A percentile compares a stretch with the other conserved stretches of the same genome.
phyloP scores from a whole-genome alignment of 2,888 invertebrate species.

The Rhynchonema sp. region DNA sequence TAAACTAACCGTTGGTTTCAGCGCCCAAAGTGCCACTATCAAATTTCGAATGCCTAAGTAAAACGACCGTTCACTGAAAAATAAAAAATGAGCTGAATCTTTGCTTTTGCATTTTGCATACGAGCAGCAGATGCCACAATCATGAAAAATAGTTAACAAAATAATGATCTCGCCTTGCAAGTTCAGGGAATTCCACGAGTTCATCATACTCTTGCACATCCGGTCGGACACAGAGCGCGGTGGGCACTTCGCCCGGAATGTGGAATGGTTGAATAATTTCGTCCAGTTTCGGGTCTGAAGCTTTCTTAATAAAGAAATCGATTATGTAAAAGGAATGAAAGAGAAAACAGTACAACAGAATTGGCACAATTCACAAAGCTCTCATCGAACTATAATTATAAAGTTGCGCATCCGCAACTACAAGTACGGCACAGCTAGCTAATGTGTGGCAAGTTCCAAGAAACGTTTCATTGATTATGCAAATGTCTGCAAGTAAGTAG shows the following conservation, averaged over 20 bases:
- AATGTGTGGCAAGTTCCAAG: no score
- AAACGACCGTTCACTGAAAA: conserved; percentile 16
- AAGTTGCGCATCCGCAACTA: no score
- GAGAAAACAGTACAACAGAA: no score
- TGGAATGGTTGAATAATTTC: conserved; percentile 24
- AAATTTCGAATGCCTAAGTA: conserved; percentile 33
- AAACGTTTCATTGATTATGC: no score
- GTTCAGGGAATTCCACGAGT: conserved; percentile 27
- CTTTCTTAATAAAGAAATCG: no score
- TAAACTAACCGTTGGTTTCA: conserved; percentile 26
- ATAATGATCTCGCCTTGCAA: conserved; percentile 8
- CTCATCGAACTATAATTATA: no score
- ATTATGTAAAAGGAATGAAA: no score
- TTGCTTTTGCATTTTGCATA: no score
- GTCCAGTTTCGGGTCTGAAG: neutral
- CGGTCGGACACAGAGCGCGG: conserved; percentile 27
- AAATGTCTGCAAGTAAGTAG: no score
- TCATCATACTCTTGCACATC: conserved; percentile 31
- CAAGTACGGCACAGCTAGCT: no score
- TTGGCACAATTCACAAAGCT: no score
- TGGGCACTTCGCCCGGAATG: conserved; percentile 18
- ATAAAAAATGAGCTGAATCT: conserved; percentile 2
- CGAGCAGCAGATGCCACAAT: neutral
- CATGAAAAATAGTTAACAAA: neutral
- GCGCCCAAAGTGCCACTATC: conserved; percentile 31